Evolutionary conservation across 2,113 vertebrate species (phyloP), one percentile per base, ranked within the genome.

Genomic region (Butorides virescens): DNA sequence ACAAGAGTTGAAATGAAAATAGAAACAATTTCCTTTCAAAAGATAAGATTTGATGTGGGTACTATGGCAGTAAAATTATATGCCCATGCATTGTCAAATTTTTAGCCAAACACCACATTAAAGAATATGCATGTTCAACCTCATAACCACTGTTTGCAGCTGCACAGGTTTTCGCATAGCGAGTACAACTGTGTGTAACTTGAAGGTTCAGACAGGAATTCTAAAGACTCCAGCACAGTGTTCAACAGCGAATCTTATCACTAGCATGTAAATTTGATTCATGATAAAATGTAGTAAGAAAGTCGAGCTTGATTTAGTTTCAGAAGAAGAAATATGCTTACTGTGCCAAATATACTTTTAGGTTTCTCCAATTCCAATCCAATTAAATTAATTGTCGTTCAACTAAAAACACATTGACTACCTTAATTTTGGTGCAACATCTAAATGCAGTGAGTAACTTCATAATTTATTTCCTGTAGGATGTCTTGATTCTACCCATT

Each of bases 151-250:
- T 49, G 15, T 49, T 53, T 30, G 26, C 15, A 84, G 47, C 22
- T 74, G 16, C 3, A 2, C 21, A 74, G 13, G 21, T 49, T 53
- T n/a, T 66, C 59, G 55, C 15, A 36, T 1, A 19, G 9, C 14
- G 13, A 56, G 8, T 13, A 52, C 21, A 47, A 34, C 4, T 63
- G 14, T 36, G 13, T 25, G 10, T 12, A 49, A 66, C 0, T 0
- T 42, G 34, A 56, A 76, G 23, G 21, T 68, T 80, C 46, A 62
- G 21, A 29, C 0, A 62, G 3, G 13, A 55, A 47, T 77, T 67
- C 42, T 84, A 23, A 56, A 70, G 39, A 61, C 23, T 70, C 14
- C 18, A 67, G 22, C 11, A 39, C 13, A 36, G 25, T 15, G 9
- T 80, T 66, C 58, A 79, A 66, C 14, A 46, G 23, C 37, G 29